These are phyloP conservation scores for Thera obeliscata DNA, from an alignment of 2,888 invertebrate genomes.

Conservation along the genomic window DNA sequence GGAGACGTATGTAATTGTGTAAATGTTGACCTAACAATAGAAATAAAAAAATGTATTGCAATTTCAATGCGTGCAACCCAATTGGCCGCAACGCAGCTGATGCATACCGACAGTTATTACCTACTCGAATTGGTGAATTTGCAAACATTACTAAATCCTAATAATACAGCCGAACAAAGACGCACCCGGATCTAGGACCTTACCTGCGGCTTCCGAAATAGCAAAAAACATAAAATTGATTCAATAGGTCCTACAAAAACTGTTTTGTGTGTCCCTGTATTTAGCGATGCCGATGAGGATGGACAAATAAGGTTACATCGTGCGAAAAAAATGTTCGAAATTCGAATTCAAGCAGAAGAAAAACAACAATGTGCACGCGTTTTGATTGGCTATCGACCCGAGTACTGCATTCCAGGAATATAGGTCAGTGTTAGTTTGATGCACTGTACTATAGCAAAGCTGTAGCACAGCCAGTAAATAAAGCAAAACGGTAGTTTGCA, in stretches of 20 bases:
- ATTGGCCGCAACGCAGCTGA: constrained; percentile 77
- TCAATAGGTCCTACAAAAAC: constrained; percentile 74
- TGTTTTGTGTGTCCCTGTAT: constrained; percentile 70
- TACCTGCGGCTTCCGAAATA: constrained; percentile 83
- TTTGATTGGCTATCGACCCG: constrained; percentile 72
- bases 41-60: constrained; percentile 33
- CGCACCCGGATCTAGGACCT: constrained; percentile 78
- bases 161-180: constrained; percentile 68
- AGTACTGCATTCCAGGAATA: constrained; percentile 62
- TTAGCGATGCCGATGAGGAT: constrained; percentile 73
- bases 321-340: constrained; percentile 30
- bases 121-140: constrained; percentile 71
- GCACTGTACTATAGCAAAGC: background rate
- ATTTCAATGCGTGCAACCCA: constrained; percentile 57
- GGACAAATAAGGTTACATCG: constrained; percentile 78
- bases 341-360: constrained; percentile 21
- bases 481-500: background rate
- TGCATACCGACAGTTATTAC: constrained; percentile 76
- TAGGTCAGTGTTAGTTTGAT: constrained; percentile 70
- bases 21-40: constrained; percentile 36
- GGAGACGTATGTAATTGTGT: constrained; percentile 34
- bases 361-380: constrained; percentile 32
- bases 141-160: constrained; percentile 76
- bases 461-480: background rate
- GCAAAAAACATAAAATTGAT: constrained; percentile 79